These are phyloP conservation scores for Athalia rosae DNA, from an alignment of 2,888 invertebrate species.

Conservation along the genomic window DNA sequence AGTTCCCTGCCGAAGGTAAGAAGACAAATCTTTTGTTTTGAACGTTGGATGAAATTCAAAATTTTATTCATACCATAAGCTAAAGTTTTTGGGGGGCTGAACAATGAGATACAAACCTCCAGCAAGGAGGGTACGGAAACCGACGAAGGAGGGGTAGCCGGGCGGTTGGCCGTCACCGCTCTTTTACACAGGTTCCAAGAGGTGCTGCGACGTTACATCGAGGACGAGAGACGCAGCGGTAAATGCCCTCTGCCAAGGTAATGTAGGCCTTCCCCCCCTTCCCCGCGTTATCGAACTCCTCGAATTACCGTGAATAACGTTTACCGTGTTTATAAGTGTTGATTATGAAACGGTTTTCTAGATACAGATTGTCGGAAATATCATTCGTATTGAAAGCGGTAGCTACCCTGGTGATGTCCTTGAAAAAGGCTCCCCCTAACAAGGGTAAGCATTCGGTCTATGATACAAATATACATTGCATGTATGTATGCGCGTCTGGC, in stretches of 20 bases:
- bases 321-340: conserved; percentile 52
- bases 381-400: conserved; percentile 96
- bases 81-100: too few species aligned
- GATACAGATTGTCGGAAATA: conserved; percentile 95
- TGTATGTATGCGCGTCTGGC: conserved; percentile 5
- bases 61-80: too few species aligned
- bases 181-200: conserved; percentile 94
- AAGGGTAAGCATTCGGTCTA: conserved; percentile 79
- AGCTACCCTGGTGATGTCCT: conserved; percentile 91
- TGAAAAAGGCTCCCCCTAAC: conserved; percentile 92
- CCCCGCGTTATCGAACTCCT: not conserved
- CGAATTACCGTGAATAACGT: too few species aligned
- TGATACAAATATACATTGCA: too few species aligned
- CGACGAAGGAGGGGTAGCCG: conserved; percentile 79
- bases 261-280: conserved; percentile 49
- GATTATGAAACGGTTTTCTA: conserved; percentile 72
- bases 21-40: too few species aligned
- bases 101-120: conserved; percentile 66
- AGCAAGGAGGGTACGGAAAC: conserved; percentile 61
- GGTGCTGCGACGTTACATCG: conserved; percentile 90
- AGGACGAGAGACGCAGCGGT: conserved; percentile 88
- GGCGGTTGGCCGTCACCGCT: conserved; percentile 92
- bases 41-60: too few species aligned
- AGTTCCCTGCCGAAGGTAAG: too few species aligned
- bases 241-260: conserved; percentile 91